Evolutionary conservation across 2,888 invertebrate genomes (phyloP).

Genomic region (Himalopsyche anomala): DNA sequence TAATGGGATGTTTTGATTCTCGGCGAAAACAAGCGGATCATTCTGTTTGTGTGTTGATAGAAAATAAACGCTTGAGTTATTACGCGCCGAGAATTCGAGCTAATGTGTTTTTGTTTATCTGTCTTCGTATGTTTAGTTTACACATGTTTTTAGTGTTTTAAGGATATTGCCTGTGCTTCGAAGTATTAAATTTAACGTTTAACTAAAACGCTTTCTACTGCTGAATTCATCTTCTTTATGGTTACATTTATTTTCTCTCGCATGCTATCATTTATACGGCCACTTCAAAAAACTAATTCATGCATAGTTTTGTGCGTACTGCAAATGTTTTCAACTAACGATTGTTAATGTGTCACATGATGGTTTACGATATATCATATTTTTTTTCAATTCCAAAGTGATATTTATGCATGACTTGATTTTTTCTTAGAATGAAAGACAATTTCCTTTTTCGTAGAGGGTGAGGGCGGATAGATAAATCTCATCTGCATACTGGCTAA

Average conservation of each 20-base stretch:
- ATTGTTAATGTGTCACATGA: neutral
- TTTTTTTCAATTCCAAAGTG: no score
- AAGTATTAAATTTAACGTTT: neutral
- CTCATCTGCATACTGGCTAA: no score
- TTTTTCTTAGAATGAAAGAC: no score
- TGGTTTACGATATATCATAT: no score
- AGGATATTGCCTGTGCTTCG: neutral
- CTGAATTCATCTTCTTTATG: neutral
- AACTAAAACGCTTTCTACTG: neutral
- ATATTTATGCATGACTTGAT: no score
- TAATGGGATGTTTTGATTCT: constrained; percentile 30
- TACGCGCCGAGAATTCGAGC: neutral
- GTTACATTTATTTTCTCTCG: neutral
- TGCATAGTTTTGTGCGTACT: neutral
- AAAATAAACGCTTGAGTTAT: constrained; percentile 34
- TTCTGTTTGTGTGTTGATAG: constrained; percentile 3
- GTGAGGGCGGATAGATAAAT: no score
- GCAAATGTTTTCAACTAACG: neutral
- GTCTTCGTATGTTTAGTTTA: neutral
- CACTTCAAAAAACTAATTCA: neutral
- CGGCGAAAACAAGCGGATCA: constrained; percentile 16
- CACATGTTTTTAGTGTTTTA: constrained; percentile 19
- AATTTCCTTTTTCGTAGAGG: no score
- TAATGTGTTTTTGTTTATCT: constrained; percentile 30
- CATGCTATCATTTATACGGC: neutral